phyloP scores from a whole-genome alignment of 2,888 invertebrate species.

The Drosophila anomelani region DNA sequence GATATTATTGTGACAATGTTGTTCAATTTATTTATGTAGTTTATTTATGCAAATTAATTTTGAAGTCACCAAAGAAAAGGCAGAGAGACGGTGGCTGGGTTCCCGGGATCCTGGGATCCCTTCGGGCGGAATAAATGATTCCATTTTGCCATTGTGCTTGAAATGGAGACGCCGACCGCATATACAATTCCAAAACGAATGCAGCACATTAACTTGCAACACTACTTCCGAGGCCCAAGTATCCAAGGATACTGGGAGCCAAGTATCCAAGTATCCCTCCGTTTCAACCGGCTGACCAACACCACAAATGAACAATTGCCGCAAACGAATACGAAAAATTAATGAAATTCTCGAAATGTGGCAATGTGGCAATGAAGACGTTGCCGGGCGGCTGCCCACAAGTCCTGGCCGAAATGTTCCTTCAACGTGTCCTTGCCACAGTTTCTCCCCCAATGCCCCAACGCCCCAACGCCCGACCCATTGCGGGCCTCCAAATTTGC shows the following conservation, averaged over 20 bases:
- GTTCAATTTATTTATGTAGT: slow-evolving; percentile 28
- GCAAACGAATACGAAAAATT: slow-evolving; percentile 62
- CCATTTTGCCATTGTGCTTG: slow-evolving; percentile 19
- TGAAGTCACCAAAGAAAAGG: neutral
- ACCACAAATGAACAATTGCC: slow-evolving; percentile 69
- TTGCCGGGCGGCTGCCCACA: slow-evolving; percentile 29
- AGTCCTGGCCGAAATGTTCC: slow-evolving; percentile 26
- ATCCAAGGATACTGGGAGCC: neutral
- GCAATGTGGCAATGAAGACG: slow-evolving; percentile 62
- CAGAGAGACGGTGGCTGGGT: neutral
- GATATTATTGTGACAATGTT: slow-evolving; percentile 17
- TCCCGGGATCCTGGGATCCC: neutral
- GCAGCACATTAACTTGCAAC: slow-evolving; percentile 52
- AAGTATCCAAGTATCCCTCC: slow-evolving; percentile 1
- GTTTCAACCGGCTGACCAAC: slow-evolving; percentile 32
- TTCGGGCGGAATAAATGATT: slow-evolving; percentile 32
- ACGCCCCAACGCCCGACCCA: slow-evolving; percentile 9
- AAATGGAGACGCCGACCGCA: slow-evolving; percentile 43
- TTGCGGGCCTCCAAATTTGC: slow-evolving; percentile 60
- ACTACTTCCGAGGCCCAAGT: slow-evolving; percentile 16
- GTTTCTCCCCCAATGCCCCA: neutral
- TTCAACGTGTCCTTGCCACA: slow-evolving; percentile 38
- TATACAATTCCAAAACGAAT: slow-evolving; percentile 58
- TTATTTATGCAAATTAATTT: slow-evolving; percentile 35
- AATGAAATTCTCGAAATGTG: slow-evolving; percentile 64